Evolutionary conservation across 2,888 invertebrate species (phyloP).

Genomic region (Metopia argyrocephala): DNA sequence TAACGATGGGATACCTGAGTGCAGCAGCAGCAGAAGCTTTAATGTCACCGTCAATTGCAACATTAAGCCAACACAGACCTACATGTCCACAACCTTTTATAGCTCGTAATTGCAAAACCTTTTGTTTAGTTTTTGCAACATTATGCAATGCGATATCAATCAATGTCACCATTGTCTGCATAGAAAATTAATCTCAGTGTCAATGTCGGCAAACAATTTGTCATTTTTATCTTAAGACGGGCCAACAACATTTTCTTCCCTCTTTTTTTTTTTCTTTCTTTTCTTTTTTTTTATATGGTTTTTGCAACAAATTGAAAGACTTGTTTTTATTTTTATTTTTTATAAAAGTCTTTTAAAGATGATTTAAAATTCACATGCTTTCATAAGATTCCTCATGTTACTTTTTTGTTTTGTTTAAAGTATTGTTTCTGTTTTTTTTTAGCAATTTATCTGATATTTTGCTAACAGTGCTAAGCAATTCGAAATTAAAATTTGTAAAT

Average conservation of each 20-base stretch:
- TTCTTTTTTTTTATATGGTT: background rate
- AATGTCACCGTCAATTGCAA: background rate
- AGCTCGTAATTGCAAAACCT: background rate
- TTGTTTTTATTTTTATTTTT: constrained; percentile 32
- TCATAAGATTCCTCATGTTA: background rate
- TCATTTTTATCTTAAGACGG: constrained; percentile 60
- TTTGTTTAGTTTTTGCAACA: constrained; percentile 39
- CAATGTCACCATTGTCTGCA: constrained; percentile 60
- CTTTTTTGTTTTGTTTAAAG: background rate
- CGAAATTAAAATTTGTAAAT: constrained; percentile 57
- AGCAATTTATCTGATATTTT: background rate
- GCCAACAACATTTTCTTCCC: constrained; percentile 36
- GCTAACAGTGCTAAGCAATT: constrained; percentile 9
- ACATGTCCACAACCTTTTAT: background rate
- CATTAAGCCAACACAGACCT: too few species aligned
- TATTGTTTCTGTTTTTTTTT: too few species aligned
- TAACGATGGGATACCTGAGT: background rate
- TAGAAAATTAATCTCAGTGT: constrained; percentile 61
- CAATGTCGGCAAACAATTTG: constrained; percentile 61
- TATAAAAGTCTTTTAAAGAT: background rate
- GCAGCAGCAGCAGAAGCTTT: background rate
- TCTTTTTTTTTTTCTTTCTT: background rate
- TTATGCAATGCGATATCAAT: constrained; percentile 63
- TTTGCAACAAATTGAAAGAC: constrained; percentile 49
- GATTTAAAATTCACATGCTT: constrained; percentile 46